Evolutionary conservation across 1,140 invertebrate genomes (phyloP), one percentile per base, ranked within the genome.

Genomic region (Phymorhynchus buccinoides): DNA sequence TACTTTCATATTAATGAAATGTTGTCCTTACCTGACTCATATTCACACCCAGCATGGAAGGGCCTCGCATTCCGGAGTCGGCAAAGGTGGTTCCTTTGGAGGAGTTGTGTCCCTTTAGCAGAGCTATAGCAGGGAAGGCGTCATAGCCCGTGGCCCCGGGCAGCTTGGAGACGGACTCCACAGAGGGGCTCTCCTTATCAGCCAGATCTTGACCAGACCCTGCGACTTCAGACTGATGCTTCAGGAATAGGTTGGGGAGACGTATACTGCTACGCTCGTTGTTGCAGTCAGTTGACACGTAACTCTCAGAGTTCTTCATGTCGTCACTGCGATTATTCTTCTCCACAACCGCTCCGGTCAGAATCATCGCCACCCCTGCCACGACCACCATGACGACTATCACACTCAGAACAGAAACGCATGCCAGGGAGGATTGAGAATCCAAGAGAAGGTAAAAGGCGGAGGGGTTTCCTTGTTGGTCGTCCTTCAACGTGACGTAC

Each of bases 41-140:
- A 71, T 90, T 90, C 0, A 90, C 90, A 41, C 89, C 88, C 48
- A 90, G 85, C 84, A 90, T 89, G 75, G 88, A 41, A n/a, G 62
- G 62, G 3, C 62, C 66, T 22, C 81, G 81, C 62, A 16, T 16
- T 1, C 30, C 52, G 27, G 62, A 56, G n/a, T 16, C 48, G 0
- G 88, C 87, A 7, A 88, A 79, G 18, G 88, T 86, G 12, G 84
- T 87, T 44, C 88, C 35, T 14, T 84, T 87, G 0, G 88, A 86
- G 9, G 85, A 83, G 66, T 89, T 89, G 39, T 87, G 85, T 22
- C 39, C 66, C 39, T 68, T 68, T 44, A 35, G 12, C 35, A 35
- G 56, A 14, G 86, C 81, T 62, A 84, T 87, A 35, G 75, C 30
- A 52, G 86, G 35, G 37, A 48, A n/a, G 41, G 48, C 78, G 52